Conservation (phyloP, 2,888 invertebrate species). For the Polyploca ridens region DNA sequence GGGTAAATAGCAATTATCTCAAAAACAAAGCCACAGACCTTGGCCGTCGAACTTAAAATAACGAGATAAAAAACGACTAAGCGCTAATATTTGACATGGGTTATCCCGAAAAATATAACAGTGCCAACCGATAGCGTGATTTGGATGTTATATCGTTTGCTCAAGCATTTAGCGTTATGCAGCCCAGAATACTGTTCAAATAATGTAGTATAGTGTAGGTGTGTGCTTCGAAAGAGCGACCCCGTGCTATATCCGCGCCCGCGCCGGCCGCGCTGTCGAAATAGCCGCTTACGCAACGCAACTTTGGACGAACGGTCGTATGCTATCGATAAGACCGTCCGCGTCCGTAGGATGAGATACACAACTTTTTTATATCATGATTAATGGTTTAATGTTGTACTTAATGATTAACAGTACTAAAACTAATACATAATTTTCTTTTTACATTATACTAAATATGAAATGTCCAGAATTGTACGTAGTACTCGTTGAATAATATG, state of each 20-base stretch:
- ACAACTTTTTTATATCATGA: too few relatives aligned
- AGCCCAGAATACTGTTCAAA: constrained; percentile 65
- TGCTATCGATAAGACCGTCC: constrained; percentile 49
- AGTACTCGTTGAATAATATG: too few relatives aligned
- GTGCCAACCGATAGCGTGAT: constrained; percentile 60
- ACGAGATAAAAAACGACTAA: constrained; percentile 24
- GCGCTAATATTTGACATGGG: constrained; percentile 26
- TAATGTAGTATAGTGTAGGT: constrained; percentile 68
- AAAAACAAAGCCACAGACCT: constrained; percentile 29
- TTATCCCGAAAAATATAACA: constrained; percentile 33
- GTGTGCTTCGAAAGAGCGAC: constrained; percentile 74
- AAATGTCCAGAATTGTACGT: too few relatives aligned
- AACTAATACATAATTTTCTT: too few relatives aligned
- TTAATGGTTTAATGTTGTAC: background rate
- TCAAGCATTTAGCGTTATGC: constrained; percentile 67
- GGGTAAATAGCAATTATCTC: constrained; percentile 11
- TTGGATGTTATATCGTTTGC: constrained; percentile 58
- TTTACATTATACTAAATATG: too few relatives aligned
- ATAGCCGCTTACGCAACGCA: constrained; percentile 71
- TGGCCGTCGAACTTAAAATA: constrained; percentile 37
- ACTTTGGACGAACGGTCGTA: constrained; percentile 70
- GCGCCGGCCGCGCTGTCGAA: constrained; percentile 68
- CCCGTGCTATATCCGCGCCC: constrained; percentile 79
- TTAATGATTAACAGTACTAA: too few relatives aligned
- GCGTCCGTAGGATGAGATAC: constrained; percentile 12